Conservation (phyloP, 2,797 vertebrate genomes). For the Nyctibius grandis region DNA sequence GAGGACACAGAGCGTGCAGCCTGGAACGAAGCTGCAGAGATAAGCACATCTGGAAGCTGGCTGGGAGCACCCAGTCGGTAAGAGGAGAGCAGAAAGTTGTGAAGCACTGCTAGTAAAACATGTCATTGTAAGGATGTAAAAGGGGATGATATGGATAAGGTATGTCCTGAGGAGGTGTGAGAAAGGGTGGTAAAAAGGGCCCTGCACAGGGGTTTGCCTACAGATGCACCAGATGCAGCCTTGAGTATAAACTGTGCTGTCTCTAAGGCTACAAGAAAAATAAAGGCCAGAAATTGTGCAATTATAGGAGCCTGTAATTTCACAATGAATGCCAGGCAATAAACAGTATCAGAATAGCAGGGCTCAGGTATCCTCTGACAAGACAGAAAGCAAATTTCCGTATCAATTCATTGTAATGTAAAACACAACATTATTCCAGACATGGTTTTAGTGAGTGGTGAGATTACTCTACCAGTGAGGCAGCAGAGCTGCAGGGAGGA, state of each 20-base stretch:
- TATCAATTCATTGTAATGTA: fast-evolving
- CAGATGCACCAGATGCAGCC: not conserved
- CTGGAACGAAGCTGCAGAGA: not conserved
- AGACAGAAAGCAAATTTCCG: not conserved
- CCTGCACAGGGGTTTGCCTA: not conserved
- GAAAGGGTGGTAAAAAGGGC: not conserved
- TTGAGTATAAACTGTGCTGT: not conserved
- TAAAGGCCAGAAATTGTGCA: not conserved
- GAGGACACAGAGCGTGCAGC: fast-evolving
- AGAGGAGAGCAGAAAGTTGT: not conserved
- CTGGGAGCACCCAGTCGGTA: not conserved
- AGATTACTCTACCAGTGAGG: not conserved
- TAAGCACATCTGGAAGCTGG: not conserved
- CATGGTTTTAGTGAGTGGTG: not conserved
- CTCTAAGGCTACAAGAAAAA: not conserved
- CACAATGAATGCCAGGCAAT: not conserved
- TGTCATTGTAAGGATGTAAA: not conserved
- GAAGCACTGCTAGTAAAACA: not conserved
- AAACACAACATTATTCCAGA: not conserved
- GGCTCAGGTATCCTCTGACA: not conserved
- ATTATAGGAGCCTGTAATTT: not conserved
- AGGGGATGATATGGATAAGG: not conserved
- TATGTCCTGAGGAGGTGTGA: not conserved
- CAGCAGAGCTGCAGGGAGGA: not conserved
- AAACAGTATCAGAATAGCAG: not conserved